Base-by-base conservation (phyloP, 2,797 vertebrate species). In the Agapornis canus region DNA sequence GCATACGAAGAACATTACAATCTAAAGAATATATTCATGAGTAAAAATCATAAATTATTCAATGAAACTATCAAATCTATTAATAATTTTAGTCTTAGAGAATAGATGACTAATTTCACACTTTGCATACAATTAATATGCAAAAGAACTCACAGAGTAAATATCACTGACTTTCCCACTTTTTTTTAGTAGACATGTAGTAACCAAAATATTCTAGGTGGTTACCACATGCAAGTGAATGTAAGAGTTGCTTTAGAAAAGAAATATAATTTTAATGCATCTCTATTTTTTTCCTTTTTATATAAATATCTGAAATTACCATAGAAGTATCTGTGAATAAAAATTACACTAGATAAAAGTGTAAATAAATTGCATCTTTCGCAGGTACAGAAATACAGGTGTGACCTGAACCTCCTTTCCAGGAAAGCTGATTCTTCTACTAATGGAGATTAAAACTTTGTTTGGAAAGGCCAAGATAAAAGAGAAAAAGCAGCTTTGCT, bases 11-110 rank as follows among this genome's bases (percentile, higher is more conserved):
- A 43, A 60, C 14, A 37, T 87, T 63, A 7, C 15, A 35, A 69
- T 65, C 27, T 72, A 39, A 87, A 56, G 14, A 56, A 27, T 31
- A 47, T 29, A 27, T 61, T 68, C 5, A 5, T 51, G 56, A n/a
- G 10, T 69, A 57, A 8, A 72, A 82, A 35, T 57, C 10, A 68
- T 64, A 20, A 70, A 82, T 94, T 90, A 85, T 64, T 78, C 72
- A 89, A 43, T 48, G 15, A 82, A 63, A 63, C 21, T 35, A 39
- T 92, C 66, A 92, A 93, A 51, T 49, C 32, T 61, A 65, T 83
- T 92, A 83, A 61, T 91, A 92, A 81, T 89, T 90, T 91, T 86
- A 71, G 60, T 65, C 27, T 70, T 68, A 70, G 32, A 51, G 18
- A 83, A 73, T 59, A 29, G 31, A 85, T 91, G 61, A 88, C 43